Conservation (phyloP, 1,140 invertebrate species). For the Drosophila fuyamai region DNA sequence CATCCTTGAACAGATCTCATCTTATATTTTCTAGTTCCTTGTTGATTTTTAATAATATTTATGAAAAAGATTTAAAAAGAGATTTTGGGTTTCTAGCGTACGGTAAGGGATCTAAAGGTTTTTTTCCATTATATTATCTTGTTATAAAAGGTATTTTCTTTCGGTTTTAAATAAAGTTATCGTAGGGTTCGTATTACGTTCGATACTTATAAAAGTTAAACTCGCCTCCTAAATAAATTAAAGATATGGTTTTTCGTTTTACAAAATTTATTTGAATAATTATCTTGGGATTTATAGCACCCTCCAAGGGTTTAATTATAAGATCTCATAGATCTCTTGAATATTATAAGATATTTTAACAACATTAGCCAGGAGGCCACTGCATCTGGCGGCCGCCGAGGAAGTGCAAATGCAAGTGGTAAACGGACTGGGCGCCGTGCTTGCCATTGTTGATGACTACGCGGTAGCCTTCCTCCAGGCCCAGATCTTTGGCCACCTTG, state of each 20-base stretch:
- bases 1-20: slow-evolving; percentile 13
- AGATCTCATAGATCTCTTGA: neutral
- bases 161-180: neutral
- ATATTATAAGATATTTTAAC: too few relatives aligned
- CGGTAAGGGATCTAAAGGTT: neutral
- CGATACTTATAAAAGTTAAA: too few relatives aligned
- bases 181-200: too few relatives aligned
- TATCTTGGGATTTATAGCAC: neutral
- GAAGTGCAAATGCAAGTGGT: slow-evolving; percentile 96
- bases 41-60: slow-evolving; percentile 31
- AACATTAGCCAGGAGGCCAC: slow-evolving; percentile 96
- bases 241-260: neutral
- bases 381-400: slow-evolving; percentile 96
- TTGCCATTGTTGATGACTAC: slow-evolving; percentile 96
- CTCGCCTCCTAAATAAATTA: too few relatives aligned
- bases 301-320: neutral
- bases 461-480: slow-evolving; percentile 90
- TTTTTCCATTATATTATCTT: neutral
- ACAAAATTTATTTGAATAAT: slow-evolving; percentile 21
- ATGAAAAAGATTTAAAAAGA: neutral
- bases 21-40: slow-evolving; percentile 10
- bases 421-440: slow-evolving; percentile 95
- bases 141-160: too few relatives aligned
- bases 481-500: slow-evolving; percentile 91
- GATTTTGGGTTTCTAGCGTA: too few relatives aligned